Base-by-base conservation (phyloP, 92 coral and sea anemone species). In the Ricordea florida region DNA sequence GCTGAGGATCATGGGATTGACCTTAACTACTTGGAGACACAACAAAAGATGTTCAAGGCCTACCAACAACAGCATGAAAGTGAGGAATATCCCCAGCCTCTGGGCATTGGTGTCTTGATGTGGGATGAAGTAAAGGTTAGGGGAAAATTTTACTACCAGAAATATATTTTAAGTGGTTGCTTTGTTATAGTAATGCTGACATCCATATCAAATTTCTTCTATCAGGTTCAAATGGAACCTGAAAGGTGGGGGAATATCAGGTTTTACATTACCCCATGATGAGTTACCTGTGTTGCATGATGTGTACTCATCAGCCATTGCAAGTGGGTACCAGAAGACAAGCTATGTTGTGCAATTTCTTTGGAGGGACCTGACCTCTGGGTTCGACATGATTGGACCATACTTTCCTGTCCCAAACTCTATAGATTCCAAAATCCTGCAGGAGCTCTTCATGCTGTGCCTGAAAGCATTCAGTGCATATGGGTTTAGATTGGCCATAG, bases 311-410 rank as follows among this genome's bases (percentile, higher is more conserved):
- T 45, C 57, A 44, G 41, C 73, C 25, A 43, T 48, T 14, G 11
- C n/a, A 21, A 44, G 56, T 44, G 55, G 31, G 43, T 61, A 49
- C 68, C 73, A 44, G 29, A 65, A 65, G 57, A 21, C 73, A 14
- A 45, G 73, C 40, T 45, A 45, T 20, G 28, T 65, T 31, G 73
- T 65, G 55, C 71, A 63, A 20, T 63, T 63, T 63, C 71, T 63
- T 0, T 38, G 71, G 71, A 63, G 71, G 71, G 71, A 63, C 55
- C 8, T 63, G 34, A 63, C 71, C 34, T 63, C 71, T 18, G 71
- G 53, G 20, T 63, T 9, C 24, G 71, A 63, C 37, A 10, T 63
- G 71, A 63, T 63, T 41, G 71, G 71, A 4, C 71, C 56, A 8
- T 65, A 65, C 57, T 2, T 65, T 21, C 57, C 73, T 44, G 73